These are phyloP conservation scores for Lathamus discolor DNA, from an alignment of 2,113 vertebrate species.

Conservation along the genomic window DNA sequence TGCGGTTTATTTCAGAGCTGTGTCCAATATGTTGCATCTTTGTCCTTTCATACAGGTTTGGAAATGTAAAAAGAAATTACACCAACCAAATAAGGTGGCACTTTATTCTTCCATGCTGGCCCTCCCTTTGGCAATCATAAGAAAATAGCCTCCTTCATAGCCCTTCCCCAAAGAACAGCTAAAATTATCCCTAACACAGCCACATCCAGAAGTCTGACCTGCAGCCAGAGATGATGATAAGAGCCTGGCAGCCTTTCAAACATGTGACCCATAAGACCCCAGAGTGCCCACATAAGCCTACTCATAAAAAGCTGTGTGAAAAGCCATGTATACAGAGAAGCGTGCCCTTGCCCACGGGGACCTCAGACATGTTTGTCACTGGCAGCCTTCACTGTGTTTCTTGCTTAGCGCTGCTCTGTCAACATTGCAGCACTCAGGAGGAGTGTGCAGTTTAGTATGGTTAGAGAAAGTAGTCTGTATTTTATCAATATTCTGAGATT, in stretches of 20 bases:
- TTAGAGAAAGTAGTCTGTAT: not conserved
- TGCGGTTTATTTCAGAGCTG: not conserved
- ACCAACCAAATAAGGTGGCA: not conserved
- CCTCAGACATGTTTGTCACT: not conserved
- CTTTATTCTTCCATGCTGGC: not conserved
- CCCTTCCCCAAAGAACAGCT: not conserved
- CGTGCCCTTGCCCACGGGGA: not conserved
- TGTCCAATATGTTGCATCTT: not conserved
- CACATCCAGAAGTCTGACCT: not conserved
- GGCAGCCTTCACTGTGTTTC: not conserved
- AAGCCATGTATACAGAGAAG: not conserved
- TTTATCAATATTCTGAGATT: not conserved
- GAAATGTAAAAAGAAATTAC: not conserved
- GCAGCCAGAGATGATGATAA: not conserved
- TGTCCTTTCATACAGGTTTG: not conserved
- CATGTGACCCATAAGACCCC: not conserved
- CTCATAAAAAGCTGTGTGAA: not conserved
- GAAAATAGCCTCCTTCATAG: not conserved
- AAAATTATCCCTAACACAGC: not conserved
- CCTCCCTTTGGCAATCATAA: fast-evolving
- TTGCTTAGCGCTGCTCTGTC: not conserved
- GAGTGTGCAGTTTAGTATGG: not conserved
- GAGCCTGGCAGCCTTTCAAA: not conserved
- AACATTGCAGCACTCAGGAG: fast-evolving
- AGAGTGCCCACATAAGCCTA: not conserved